Evolutionary conservation across 2,113 vertebrate species (phyloP), one percentile per base, ranked within the genome.

Genomic region (Rousettus leschenaultii): DNA sequence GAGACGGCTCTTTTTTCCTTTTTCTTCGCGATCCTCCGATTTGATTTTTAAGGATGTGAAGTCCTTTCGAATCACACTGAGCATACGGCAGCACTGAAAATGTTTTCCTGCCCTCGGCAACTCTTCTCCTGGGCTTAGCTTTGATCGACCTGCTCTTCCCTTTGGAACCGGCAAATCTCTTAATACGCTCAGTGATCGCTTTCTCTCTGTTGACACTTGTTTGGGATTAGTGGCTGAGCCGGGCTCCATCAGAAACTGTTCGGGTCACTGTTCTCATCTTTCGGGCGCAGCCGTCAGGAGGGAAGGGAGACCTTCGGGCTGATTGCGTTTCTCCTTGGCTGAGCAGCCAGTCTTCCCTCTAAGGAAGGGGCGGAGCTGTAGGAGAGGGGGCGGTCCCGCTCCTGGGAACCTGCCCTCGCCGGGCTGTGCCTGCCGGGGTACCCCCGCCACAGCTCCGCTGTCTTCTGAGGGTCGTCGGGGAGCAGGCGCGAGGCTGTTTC

Each of bases 141-240:
- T 2, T 45, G 66, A 79, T 40, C 2, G 57, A 30, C 51, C 55
- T 24, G 43, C 3, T 61, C 43, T 28, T 71, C 15, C 61, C 51
- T 77, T 86, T 12, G 68, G 68, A 83, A 48, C 53, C 6, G 51
- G 86, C 86, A 18, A 30, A 53, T 59, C 73, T 86, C 38, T 40
- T 43, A 9, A 15, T 7, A 6, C 5, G 53, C 8, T 83, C 30
- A 15, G 40, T 1, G 18, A 48, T 12, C 0, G 0, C 59, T 11
- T 59, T 35, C 14, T 84, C 22, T 57, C 71, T n/a, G 26, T 16
- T 11, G 63, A 63, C 33, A 3, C 38, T 55, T 40, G 70, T 28
- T 61, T 9, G 38, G 85, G 63, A n/a, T 83, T 26, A 70, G 71
- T 38, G 53, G 78, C 45, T 65, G 45, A 71, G 77, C 43, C 0